phyloP scores from a whole-genome alignment of 2,888 invertebrate genomes.

The Stenolophus ochropezus region DNA sequence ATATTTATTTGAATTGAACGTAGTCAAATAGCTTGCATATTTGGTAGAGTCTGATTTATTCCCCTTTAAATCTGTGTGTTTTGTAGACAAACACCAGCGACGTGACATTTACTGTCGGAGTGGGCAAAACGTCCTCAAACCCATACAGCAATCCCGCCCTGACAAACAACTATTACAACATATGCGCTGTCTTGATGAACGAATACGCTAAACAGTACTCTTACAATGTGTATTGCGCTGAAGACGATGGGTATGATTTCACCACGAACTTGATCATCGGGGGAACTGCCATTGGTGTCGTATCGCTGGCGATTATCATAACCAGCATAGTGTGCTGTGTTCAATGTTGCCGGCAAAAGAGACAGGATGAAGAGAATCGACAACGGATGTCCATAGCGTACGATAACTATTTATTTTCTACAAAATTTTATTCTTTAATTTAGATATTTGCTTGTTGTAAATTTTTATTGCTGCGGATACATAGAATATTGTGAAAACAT shows the following conservation, averaged over 20 bases:
- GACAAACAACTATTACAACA: slow-evolving; percentile 3
- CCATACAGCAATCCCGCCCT: not conserved
- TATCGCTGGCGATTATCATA: not conserved
- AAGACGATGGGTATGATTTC: not conserved
- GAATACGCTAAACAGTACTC: not conserved
- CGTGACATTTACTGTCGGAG: not conserved
- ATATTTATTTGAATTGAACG: no score
- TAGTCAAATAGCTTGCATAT: no score
- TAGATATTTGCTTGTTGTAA: not conserved
- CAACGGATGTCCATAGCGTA: not conserved
- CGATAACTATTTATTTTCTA: not conserved
- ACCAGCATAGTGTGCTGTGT: not conserved
- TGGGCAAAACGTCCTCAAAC: not conserved
- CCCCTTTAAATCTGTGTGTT: no score
- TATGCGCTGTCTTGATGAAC: not conserved
- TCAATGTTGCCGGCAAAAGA: not conserved
- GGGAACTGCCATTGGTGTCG: not conserved
- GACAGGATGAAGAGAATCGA: not conserved
- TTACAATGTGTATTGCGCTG: slow-evolving; percentile 1
- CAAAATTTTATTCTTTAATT: not conserved
- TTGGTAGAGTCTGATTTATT: no score
- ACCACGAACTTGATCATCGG: not conserved
- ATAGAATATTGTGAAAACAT: no score
- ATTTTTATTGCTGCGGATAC: not conserved
- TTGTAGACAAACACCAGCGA: slow-evolving; percentile 5